Evolutionary conservation across 2,888 invertebrate species (phyloP), one percentile per base, ranked within the genome.

Genomic region (Sarcophaga subvicina): DNA sequence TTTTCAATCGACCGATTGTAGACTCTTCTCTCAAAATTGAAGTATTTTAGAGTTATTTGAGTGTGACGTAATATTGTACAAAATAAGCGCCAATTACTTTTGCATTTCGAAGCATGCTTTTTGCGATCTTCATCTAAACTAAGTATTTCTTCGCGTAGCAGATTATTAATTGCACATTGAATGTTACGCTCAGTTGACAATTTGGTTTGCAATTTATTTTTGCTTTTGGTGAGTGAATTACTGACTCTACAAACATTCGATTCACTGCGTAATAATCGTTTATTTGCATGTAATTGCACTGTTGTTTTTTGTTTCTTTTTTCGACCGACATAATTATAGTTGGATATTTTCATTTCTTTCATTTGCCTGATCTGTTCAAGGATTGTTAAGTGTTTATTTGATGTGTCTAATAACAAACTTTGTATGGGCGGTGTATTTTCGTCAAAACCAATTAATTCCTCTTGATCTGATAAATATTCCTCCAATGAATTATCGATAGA

Each of bases 21-120:
- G 54, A 92, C 91, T 12, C 91, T 91, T 10, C 93, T 90, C 49
- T 89, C 88, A 47, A 90, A 89, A 49, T 92, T 90, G n/a, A 92
- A 93, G 11, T 88, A 85, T 84, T 90, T 92, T 1, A 93, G 89
- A 27, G 91, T 89, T 20, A 88, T 86, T 62, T 93, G 93, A 0
- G 91, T 89, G 0, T 88, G 87, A 62, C 89, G 90, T 17, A 93
- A 83, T 17, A 90, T 76, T 1, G 88, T 70, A 37, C 91, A 91
- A 85, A 90, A 92, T 3, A 88, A 85, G 11, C 91, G 91, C 90
- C 90, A 92, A 70, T 89, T 91, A 4, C 59, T 59, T 80, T 84
- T 89, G 54, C 75, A 67, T 45, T 85, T 86, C 75, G 85, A 6
- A 77, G 89, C 12, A 88, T 85, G 59, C 75, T 89, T 37, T 85